Evolutionary conservation across 92 coral and sea anemone species (phyloP).

Genomic region (Parazoanthus atlanticus): DNA sequence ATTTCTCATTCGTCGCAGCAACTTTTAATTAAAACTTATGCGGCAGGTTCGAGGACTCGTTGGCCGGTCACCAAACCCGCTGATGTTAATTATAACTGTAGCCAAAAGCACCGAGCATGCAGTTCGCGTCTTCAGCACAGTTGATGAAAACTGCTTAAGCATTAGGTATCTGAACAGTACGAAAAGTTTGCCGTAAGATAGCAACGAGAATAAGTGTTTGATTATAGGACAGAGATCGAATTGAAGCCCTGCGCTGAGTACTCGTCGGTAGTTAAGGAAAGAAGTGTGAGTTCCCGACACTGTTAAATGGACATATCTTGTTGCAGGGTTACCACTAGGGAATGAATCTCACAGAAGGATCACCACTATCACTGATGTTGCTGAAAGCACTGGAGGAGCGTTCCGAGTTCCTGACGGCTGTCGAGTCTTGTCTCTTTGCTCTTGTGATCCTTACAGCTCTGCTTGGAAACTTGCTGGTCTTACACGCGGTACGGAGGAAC

Average conservation of each 20-base stretch:
- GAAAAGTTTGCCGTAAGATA: background rate
- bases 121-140: background rate
- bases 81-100: background rate
- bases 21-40: slow-evolving; percentile 1
- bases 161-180: background rate
- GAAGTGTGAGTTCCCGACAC: background rate
- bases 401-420: background rate
- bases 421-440: slow-evolving; percentile 51
- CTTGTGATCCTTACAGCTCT: slow-evolving; percentile 55
- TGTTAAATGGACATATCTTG: background rate
- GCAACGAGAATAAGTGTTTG: background rate
- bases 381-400: background rate
- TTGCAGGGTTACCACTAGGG: background rate
- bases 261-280: background rate
- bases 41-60: background rate
- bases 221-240: background rate
- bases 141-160: background rate
- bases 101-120: background rate
- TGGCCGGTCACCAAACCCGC: background rate
- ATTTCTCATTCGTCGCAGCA: background rate
- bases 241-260: background rate
- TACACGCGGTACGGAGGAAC: slow-evolving; percentile 60
- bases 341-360: slow-evolving; percentile 7
- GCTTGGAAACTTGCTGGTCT: slow-evolving; percentile 57
- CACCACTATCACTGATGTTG: background rate